Percentiles rank a stretch among this genome's conserved stretches.
Conservation (phyloP, 1,140 invertebrate genomes). For the Habropoda laboriosa region DNA sequence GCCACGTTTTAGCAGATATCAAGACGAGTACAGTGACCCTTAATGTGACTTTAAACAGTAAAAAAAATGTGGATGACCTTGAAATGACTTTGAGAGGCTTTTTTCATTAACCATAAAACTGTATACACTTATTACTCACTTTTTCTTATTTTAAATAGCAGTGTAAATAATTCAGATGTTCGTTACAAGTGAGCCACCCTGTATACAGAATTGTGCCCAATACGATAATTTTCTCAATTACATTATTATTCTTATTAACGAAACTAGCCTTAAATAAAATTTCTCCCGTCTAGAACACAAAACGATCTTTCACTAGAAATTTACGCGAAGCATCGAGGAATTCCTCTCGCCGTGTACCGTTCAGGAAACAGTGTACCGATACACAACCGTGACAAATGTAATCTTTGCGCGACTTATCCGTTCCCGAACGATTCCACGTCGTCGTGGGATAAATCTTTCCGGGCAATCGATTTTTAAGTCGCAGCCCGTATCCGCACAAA, state of each 20-base stretch:
- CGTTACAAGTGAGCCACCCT: too few species aligned
- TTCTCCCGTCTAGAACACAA: background rate
- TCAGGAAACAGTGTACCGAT: background rate
- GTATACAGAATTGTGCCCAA: too few species aligned
- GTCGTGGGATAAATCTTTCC: conserved; percentile 3
- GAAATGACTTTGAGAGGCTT: too few species aligned
- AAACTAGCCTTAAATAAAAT: background rate
- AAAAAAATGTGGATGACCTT: too few species aligned
- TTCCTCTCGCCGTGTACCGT: background rate
- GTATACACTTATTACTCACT: too few species aligned
- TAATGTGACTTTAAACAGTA: too few species aligned
- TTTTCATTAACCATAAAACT: too few species aligned
- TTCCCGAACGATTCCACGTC: background rate
- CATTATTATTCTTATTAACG: background rate
- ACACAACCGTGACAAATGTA: background rate
- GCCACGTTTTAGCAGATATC: too few species aligned
- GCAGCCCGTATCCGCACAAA: background rate
- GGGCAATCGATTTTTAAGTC: conserved; percentile 19
- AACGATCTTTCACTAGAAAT: background rate
- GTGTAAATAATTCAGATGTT: too few species aligned
- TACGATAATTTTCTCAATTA: background rate
- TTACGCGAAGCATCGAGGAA: background rate
- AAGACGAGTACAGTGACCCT: too few species aligned
- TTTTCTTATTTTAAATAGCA: too few species aligned
- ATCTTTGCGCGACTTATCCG: background rate